Evolutionary conservation across 1,140 invertebrate species (phyloP), one percentile per base, ranked within the genome.

Genomic region (Meloidogyne exigua): DNA sequence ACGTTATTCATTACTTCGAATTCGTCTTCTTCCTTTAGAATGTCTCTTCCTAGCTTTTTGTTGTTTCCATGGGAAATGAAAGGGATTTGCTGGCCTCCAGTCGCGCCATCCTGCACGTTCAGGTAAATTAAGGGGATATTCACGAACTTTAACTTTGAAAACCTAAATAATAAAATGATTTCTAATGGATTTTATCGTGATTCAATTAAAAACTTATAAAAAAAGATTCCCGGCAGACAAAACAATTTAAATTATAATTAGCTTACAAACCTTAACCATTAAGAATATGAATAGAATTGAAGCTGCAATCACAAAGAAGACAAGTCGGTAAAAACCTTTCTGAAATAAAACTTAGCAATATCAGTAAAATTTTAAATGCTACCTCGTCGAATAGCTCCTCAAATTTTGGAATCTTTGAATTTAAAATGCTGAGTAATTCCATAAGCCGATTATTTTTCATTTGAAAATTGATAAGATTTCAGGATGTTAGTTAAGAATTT

Each of bases 301-400:
- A 15, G 26, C 80, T n/a, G 84, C 23, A 26, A 84, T 67, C 2
- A 82, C 75, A 49, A 64, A 68, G 25, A 82, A 81, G 9, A 78
- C 81, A 21, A 84, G 85, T 18, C 82, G 72, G 73, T 82, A 82
- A 39, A 82, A 82, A 4, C 83, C 82, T 63, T 82, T 83, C 81
- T 82, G 67, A 28, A 80, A 77, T 68, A 4, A 69, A 36, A 26
- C 13, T 18, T 23, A 9, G 49, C 5, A 5, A 13, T 1, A 26
- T 39, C 21, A 9, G 4, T 65, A 28, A 36, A 12, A 32, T 39
- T 28, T 18, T 12, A 39, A 36, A 63, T 65, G 32, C 18, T 72
- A 84, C 83, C 75, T 84, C 75, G 74, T 84, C 83, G 68, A 84
- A 84, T 9, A 84, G 12, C 36, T 84, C 83, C 21, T 84, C 84